phyloP scores from a whole-genome alignment of 2,113 vertebrate genomes.

The Seriola quinqueradiata region DNA sequence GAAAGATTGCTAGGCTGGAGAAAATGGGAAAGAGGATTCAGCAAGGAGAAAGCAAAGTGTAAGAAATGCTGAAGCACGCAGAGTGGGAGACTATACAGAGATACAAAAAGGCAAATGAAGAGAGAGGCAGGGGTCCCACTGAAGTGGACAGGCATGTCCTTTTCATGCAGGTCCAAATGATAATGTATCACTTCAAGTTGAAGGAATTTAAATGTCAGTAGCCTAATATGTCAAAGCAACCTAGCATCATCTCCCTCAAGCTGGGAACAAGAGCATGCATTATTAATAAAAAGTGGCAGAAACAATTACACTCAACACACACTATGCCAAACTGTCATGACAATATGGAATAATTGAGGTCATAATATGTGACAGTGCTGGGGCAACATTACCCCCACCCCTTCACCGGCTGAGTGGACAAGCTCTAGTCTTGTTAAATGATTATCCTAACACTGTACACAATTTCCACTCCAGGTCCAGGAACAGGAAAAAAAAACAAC shows the following conservation, averaged over 20 bases:
- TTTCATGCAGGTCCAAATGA: constrained; percentile 53
- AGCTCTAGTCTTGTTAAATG: constrained; percentile 48
- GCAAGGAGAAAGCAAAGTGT: constrained; percentile 22
- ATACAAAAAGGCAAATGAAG: neutral
- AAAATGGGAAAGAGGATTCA: constrained; percentile 22
- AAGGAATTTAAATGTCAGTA: constrained; percentile 73
- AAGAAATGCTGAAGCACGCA: constrained; percentile 2
- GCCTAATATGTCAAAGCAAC: constrained; percentile 63
- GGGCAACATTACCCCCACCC: constrained; percentile 42
- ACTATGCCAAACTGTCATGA: constrained; percentile 59
- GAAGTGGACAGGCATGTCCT: constrained; percentile 25
- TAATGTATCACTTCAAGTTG: constrained; percentile 59
- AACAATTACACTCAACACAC: constrained; percentile 51
- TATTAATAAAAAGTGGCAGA: constrained; percentile 73
- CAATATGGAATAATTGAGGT: constrained; percentile 72
- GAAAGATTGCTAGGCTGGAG: constrained; percentile 11
- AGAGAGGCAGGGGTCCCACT: neutral
- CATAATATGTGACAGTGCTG: constrained; percentile 48
- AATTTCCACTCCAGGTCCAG: neutral
- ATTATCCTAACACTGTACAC: constrained; percentile 28
- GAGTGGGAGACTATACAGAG: constrained; percentile 7
- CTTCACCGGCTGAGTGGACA: constrained; percentile 39
- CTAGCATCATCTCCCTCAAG: constrained; percentile 44
- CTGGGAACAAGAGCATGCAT: constrained; percentile 57
- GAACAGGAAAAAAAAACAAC: neutral